Conservation (phyloP, 2,113 vertebrate species). For the Loxodonta africana region DNA sequence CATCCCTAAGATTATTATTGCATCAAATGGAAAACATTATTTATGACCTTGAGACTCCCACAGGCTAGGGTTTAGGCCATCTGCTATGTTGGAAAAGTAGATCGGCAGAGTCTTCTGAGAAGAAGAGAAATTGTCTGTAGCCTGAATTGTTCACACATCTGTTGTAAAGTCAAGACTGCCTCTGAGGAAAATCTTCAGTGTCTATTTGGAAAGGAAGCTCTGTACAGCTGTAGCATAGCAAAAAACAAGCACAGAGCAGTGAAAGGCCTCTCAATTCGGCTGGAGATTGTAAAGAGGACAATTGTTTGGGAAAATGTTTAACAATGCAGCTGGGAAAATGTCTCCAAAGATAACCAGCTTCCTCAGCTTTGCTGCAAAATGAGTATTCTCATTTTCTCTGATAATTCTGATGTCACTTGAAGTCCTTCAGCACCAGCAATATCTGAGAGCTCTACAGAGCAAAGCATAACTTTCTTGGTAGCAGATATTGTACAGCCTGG, state of each 20-base stretch:
- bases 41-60: background rate
- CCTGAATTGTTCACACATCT: background rate
- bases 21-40: background rate
- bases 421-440: background rate
- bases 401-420: background rate
- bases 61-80: background rate
- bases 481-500: background rate
- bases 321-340: background rate
- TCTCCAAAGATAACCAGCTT: background rate
- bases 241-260: background rate
- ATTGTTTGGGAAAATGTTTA: background rate
- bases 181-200: background rate
- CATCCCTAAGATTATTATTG: background rate
- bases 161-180: background rate
- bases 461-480: background rate
- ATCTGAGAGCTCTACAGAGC: background rate
- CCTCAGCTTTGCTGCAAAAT: background rate
- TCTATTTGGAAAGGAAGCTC: constrained; percentile 10
- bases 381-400: background rate
- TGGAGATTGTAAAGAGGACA: background rate
- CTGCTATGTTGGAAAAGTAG: background rate
- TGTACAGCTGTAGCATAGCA: background rate
- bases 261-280: background rate
- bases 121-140: background rate
- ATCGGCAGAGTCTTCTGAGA: background rate